Evolutionary conservation across 2,797 vertebrate genomes (phyloP).

Genomic region (Hemitrygon akajei): DNA sequence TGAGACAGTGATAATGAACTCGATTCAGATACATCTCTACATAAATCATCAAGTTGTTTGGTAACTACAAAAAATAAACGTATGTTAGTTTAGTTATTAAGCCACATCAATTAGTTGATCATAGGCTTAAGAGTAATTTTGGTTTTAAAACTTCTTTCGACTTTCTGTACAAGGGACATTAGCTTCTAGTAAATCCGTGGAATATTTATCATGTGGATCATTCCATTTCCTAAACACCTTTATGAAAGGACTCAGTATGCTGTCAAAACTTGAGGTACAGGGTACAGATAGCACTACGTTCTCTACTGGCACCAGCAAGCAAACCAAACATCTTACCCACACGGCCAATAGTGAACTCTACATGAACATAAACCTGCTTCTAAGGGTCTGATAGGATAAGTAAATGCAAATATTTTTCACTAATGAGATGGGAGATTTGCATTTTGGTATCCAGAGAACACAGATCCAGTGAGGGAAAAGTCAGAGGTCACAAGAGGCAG

Average conservation of each 20-base stretch:
- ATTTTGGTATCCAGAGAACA: neutral
- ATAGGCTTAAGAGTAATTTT: neutral
- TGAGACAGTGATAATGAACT: too few relatives aligned
- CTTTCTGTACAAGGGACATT: neutral
- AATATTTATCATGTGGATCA: neutral
- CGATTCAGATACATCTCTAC: too few relatives aligned
- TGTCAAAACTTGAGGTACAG: neutral
- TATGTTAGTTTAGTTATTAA: neutral
- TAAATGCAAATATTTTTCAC: neutral
- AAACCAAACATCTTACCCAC: neutral
- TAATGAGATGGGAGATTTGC: neutral
- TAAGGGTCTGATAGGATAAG: neutral
- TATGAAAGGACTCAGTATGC: neutral
- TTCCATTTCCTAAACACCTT: neutral
- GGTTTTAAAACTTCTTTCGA: neutral
- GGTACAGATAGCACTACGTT: neutral
- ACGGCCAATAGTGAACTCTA: neutral
- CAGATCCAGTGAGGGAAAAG: neutral
- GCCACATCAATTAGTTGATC: too few relatives aligned
- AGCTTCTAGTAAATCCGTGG: neutral
- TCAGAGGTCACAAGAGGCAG: neutral
- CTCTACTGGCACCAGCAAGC: neutral
- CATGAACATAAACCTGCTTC: neutral
- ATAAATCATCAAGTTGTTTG: neutral
- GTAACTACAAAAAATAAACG: neutral